These are phyloP conservation scores for Cryptocephalus primarius DNA, from an alignment of 2,888 invertebrate species.

Conservation along the genomic window DNA sequence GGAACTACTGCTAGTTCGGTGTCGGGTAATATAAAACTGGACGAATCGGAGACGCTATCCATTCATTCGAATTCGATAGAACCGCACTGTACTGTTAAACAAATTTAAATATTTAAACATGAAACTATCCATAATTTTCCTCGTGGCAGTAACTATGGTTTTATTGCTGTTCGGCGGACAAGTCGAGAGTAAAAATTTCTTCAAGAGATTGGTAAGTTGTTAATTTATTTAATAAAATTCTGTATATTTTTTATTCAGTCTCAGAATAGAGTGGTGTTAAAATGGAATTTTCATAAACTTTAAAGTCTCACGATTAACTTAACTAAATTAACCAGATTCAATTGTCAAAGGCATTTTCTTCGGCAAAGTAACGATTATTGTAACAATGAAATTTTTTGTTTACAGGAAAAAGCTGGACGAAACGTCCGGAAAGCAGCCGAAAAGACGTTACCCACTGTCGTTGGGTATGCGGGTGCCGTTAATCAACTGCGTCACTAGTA, in stretches of 20 bases:
- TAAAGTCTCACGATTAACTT: no score
- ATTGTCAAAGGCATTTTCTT: no score
- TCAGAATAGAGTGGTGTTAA: neutral
- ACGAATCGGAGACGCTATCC: no score
- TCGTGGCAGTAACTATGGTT: conserved; percentile 3
- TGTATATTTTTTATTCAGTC: no score
- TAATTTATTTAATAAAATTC: neutral
- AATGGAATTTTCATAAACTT: no score
- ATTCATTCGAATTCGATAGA: no score
- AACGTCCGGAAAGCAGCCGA: conserved; percentile 13
- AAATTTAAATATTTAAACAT: conserved; percentile 1
- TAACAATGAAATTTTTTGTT: no score
- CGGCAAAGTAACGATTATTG: no score
- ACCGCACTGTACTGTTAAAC: no score
- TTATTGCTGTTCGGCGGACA: conserved; percentile 2
- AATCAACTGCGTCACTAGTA: conserved; percentile 1
- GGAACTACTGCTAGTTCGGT: no score
- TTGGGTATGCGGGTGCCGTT: conserved; percentile 11
- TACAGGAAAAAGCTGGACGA: conserved; percentile 14
- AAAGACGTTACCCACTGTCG: conserved; percentile 11
- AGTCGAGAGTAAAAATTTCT: conserved; percentile 6
- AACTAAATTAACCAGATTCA: no score
- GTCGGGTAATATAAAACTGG: no score
- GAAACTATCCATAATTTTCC: conserved; percentile 6
- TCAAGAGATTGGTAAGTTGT: conserved; percentile 6